A percentile compares a stretch with the other conserved stretches of the same genome.
phyloP scores from a whole-genome alignment of 2,888 invertebrate genomes.

The Metellina segmentata region DNA sequence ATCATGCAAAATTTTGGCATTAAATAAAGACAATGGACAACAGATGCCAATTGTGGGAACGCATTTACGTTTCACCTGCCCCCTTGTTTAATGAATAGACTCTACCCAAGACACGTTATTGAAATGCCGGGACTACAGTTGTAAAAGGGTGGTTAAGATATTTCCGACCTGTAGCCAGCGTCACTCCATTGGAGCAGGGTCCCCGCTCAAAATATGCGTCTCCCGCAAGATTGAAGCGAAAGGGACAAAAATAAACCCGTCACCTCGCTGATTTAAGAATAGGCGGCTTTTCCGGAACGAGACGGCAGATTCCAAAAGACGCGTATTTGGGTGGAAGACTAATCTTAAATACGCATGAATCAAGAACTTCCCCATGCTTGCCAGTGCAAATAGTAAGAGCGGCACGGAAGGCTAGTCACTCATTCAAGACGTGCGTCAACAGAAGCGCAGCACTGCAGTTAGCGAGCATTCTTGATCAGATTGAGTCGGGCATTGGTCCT shows the following conservation, averaged over 20 bases:
- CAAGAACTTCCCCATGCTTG: neutral
- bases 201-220: conserved; percentile 25
- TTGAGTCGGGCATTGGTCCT: no score
- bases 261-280: conserved; percentile 63
- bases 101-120: neutral
- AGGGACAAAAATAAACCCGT: conserved; percentile 36
- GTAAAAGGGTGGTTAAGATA: neutral
- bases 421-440: no score
- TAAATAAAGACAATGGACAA: no score
- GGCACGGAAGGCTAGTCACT: neutral
- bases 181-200: neutral
- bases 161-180: neutral
- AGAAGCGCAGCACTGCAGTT: no score
- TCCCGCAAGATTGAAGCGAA: conserved; percentile 4
- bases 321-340: conserved; percentile 35
- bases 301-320: conserved; percentile 4
- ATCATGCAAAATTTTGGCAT: no score
- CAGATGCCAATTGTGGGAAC: no score
- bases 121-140: neutral
- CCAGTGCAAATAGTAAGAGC: no score
- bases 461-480: no score
- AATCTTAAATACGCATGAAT: conserved; percentile 42
- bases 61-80: conserved; percentile 16
- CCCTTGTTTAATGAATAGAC: neutral
- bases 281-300: conserved; percentile 37